These are phyloP conservation scores for Lagocephalus sceleratus DNA, from an alignment of 2,797 vertebrate species.

Conservation along the genomic window DNA sequence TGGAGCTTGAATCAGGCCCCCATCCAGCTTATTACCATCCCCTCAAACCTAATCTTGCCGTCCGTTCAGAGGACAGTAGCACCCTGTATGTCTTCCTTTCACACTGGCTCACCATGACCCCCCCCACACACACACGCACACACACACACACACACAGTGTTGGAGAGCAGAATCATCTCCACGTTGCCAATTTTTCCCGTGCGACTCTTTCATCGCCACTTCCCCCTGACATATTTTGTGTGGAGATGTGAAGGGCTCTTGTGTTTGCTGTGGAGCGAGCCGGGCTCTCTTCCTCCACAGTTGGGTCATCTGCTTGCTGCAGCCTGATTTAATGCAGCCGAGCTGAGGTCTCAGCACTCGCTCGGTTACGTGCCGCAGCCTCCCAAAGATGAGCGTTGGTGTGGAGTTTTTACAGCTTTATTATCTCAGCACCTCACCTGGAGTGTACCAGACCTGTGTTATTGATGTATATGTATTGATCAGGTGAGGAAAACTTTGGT, in stretches of 20 bases:
- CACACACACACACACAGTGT: too few relatives aligned
- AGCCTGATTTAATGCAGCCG: constrained; percentile 53
- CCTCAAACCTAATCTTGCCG: constrained; percentile 63
- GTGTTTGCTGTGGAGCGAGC: constrained; percentile 40
- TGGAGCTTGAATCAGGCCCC: constrained; percentile 55
- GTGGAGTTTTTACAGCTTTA: constrained; percentile 29
- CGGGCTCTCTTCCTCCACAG: constrained; percentile 34
- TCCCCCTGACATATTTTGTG: constrained; percentile 40
- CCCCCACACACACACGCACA: too few relatives aligned
- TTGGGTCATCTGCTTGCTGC: constrained; percentile 39
- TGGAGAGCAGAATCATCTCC: constrained; percentile 33
- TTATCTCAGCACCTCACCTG: background rate
- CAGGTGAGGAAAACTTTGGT: background rate
- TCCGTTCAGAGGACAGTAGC: constrained; percentile 46
- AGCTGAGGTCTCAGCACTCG: constrained; percentile 47
- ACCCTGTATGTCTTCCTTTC: constrained; percentile 37
- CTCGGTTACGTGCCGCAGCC: constrained; percentile 43
- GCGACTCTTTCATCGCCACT: constrained; percentile 48
- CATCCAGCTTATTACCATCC: constrained; percentile 56
- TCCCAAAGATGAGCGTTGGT: constrained; percentile 3
- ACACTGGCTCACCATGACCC: constrained; percentile 51
- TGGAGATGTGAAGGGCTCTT: constrained; percentile 42
- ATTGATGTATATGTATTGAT: constrained; percentile 1
- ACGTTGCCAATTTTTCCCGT: constrained; percentile 37
- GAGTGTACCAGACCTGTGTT: constrained; percentile 2